Base-by-base conservation (phyloP, 2,113 vertebrate genomes). In the Rhinopomastus cyanomelas region DNA sequence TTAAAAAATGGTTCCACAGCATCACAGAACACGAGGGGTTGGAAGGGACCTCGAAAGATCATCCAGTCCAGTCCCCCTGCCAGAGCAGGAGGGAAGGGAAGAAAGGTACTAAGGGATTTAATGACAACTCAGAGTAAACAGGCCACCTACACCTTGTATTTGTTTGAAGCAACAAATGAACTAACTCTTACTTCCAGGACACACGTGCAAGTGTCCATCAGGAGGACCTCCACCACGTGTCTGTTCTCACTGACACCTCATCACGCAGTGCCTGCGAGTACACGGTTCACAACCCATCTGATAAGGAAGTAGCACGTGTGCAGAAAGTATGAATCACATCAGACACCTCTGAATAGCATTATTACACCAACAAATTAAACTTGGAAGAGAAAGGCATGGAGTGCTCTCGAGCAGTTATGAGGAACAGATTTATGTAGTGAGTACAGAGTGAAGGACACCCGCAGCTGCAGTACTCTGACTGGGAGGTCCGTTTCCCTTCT, bases 351-450 rank as follows among this genome's bases (percentile, higher is more conserved):
- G 44, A 87, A 80, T 27, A 89, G 53, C 69, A 53, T 12, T 6
- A 71, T 62, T 67, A 90, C 44, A 83, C 37, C 12, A 72, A 42
- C 21, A 69, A 60, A 75, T 42, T 48, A 80, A 67, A 90, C 76
- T 81, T 6, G 49, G 37, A 83, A 85, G 42, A 83, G n/a, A 34
- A 84, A 75, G 60, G 6, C 21, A 29, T 34, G 77, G 72, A 67
- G 71, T 67, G 62, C 64, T 85, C 95, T 90, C 55, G 82, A 83
- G 72, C 52, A 81, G 60, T 59, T 52, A 65, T 92, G 93, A 86
- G 57, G 22, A 79, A 86, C 3, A 67, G n/a, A 78, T 46, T 75
- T 78, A 64, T 21, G 22, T 25, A 71, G 19, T 3, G 49, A 66
- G 62, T 16, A 39, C 32, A 66, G 46, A 42, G 48, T 27, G 56